Evolutionary conservation across 2,888 invertebrate species (phyloP), one percentile per base, ranked within the genome.

Genomic region (Hemithea aestivaria): DNA sequence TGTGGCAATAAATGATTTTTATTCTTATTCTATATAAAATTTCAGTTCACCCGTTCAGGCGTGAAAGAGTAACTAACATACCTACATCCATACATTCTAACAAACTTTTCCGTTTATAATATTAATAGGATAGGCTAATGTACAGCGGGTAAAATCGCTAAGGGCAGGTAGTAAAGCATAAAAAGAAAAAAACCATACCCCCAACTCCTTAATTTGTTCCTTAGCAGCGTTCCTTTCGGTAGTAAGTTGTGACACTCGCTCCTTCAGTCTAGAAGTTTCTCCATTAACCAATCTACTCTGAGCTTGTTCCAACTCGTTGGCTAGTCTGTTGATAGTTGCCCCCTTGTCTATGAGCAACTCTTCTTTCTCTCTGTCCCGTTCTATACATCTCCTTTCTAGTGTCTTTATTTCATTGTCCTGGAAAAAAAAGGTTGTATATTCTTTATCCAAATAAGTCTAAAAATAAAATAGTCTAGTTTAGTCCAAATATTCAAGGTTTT

Each of bases 281-380:
- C 81, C 82, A 9, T 63, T 78, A 0, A 78, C 77, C 5, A 89
- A 75, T 8, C 85, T 62, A 52, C 74, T 85, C 31, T 92, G 92
- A 0, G 91, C 89, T 4, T 89, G 87, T 45, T 90, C 89, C 28
- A 92, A 53, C 10, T 89, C 91, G 10, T 76, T 73, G 1, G 89
- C 89, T n/a, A 92, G 54, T 27, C 89, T 82, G 66, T 91, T 91
- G 40, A 92, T 91, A 8, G 89, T 89, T 0, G 87, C 82, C 0
- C 89, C 89, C 47, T 91, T 92, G 25, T 92, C 91, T 28, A 90
- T 80, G 26, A 92, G 58, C 45, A 91, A 74, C 2, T 82, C 74
- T 56, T 92, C 91, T 33, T 91, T 90, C 9, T 89, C 89, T 45
- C 87, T 75, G 30, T 91, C 89, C 1, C 89, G 69, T 20, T 91